Evolutionary conservation across 1,140 invertebrate genomes (phyloP).

Genomic region (Antheraea mylitta): DNA sequence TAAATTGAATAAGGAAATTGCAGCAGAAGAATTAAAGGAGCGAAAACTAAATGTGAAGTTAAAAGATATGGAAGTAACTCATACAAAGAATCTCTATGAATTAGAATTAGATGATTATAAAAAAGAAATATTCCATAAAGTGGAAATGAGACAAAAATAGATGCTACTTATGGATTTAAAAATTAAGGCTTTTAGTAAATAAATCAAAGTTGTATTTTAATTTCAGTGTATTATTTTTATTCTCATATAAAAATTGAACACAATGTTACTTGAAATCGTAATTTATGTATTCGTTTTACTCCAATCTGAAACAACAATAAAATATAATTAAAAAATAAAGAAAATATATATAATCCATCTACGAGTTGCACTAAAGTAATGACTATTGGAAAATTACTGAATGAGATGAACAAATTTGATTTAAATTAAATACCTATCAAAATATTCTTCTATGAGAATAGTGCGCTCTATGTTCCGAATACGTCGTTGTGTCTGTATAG

Average conservation of each 20-base stretch:
- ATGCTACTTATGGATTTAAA: background rate
- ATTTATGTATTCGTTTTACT: too few relatives aligned
- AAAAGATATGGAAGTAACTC: background rate
- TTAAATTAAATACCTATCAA: background rate
- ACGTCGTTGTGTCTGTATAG: background rate
- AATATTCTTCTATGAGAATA: background rate
- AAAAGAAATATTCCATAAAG: background rate
- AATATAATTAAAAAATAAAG: too few relatives aligned
- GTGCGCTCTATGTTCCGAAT: background rate
- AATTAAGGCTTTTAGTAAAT: background rate
- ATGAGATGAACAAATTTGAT: background rate
- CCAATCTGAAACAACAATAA: background rate
- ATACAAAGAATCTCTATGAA: background rate
- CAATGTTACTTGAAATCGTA: too few relatives aligned
- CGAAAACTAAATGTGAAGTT: background rate
- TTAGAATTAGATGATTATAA: background rate
- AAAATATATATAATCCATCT: too few relatives aligned
- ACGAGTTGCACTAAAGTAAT: too few relatives aligned
- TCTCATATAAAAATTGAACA: too few relatives aligned
- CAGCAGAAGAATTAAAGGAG: background rate
- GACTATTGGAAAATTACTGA: background rate
- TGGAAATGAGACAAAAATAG: background rate
- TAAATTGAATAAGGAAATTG: too few relatives aligned
- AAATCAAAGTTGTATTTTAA: too few relatives aligned
- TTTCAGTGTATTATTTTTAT: too few relatives aligned